These are phyloP conservation scores for Diarsia brunnea DNA, from an alignment of 2,888 invertebrate genomes.

Conservation along the genomic window DNA sequence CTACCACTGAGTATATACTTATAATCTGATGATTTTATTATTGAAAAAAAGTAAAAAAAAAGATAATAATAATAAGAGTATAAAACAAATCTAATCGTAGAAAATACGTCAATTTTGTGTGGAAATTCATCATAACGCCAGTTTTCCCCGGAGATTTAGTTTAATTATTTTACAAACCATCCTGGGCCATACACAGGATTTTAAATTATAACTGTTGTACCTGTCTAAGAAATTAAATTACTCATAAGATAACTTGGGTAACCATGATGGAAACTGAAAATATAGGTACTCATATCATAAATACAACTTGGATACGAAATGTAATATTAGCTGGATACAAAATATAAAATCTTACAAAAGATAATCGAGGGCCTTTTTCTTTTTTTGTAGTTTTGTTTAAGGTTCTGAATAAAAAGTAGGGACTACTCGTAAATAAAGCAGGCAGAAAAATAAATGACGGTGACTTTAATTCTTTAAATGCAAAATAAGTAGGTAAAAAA, in stretches of 20 bases:
- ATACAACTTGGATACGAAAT: slow-evolving; percentile 10
- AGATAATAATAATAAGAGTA: too few relatives aligned
- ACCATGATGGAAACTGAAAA: not conserved
- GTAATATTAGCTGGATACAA: slow-evolving; percentile 13
- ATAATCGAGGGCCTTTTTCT: slow-evolving; percentile 10
- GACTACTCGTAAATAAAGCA: not conserved
- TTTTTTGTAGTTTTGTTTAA: slow-evolving; percentile 13
- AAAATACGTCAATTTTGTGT: too few relatives aligned
- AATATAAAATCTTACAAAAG: slow-evolving; percentile 22
- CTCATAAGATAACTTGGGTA: not conserved
- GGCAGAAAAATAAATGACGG: too few relatives aligned
- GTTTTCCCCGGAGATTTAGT: too few relatives aligned
- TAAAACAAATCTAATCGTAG: too few relatives aligned
- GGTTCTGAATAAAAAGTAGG: slow-evolving; percentile 14
- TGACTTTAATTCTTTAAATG: not conserved
- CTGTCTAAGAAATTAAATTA: not conserved
- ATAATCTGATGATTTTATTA: too few relatives aligned
- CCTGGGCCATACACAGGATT: not conserved
- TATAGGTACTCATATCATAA: slow-evolving; percentile 15
- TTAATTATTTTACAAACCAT: not conserved
- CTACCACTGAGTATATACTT: too few relatives aligned
- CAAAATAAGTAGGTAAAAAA: too few relatives aligned
- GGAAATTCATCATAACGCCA: too few relatives aligned
- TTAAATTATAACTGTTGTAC: not conserved
- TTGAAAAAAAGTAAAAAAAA: too few relatives aligned